Percentiles rank a stretch among this genome's conserved stretches.
Evolutionary conservation across 2,113 vertebrate genomes (phyloP).

Genomic region (Calyptommatus sinebrachiatus): DNA sequence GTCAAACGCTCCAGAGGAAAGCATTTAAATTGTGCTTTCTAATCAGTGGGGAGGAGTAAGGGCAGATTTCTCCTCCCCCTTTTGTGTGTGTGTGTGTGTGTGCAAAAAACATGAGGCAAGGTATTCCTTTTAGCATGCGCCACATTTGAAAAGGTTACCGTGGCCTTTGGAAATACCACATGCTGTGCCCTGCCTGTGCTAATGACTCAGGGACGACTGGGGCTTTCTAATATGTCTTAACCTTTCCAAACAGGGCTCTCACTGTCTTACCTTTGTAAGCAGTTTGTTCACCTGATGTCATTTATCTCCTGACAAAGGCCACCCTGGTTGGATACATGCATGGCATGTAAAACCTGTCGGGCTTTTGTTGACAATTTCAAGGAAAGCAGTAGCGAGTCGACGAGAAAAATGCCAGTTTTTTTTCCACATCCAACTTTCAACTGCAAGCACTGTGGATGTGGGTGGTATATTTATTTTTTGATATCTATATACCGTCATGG

Average conservation of each 20-base stretch:
- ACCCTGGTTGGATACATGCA: conserved; percentile 52
- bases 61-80: not conserved
- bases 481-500: not conserved
- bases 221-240: conserved; percentile 77
- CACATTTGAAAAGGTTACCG: conserved; percentile 79
- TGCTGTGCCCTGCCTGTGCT: conserved; percentile 65
- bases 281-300: conserved; percentile 78
- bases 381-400: not conserved
- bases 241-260: conserved; percentile 76
- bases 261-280: conserved; percentile 81
- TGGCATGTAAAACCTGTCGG: conserved; percentile 55
- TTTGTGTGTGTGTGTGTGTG: too few relatives aligned
- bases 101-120: conserved; percentile 62
- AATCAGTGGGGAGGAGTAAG: not conserved
- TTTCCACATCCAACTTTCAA: not conserved
- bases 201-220: conserved; percentile 74
- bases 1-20: not conserved
- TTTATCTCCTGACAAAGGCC: conserved; percentile 70
- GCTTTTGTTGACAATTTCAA: conserved; percentile 5
- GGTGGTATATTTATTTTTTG: not conserved
- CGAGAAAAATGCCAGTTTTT: not conserved
- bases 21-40: not conserved
- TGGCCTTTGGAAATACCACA: conserved; percentile 84
- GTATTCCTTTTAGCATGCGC: conserved; percentile 72
- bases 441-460: not conserved